Evolutionary conservation across 2,113 vertebrate genomes (phyloP), one percentile per base, ranked within the genome.

Genomic region (Cinclus mexicanus): DNA sequence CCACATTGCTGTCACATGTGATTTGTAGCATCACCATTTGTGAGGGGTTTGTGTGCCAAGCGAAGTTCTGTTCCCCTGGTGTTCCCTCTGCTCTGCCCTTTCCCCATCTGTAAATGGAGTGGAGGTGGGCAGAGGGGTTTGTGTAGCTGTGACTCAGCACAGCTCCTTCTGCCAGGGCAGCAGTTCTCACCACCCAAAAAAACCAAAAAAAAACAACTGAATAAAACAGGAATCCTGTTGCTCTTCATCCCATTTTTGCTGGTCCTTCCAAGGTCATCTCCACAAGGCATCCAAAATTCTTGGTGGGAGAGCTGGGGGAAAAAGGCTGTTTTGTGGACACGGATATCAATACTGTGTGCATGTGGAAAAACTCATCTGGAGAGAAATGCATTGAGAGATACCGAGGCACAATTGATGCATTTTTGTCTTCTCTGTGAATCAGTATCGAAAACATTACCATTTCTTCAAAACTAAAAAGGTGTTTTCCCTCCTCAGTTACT

Each of bases 401-500:
- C 47, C n/a, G 7, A 84, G 85, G 50, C 79, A 87, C 79, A 94
- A 53, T 0, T 28, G 57, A 71, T 65, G 83, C 68, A 37, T 94
- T 95, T 93, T 89, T 94, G 80, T 74, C 87, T 78, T 92, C 72
- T n/a, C 75, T 77, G 71, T 90, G 91, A 85, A 85, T 95, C 93
- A 85, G 95, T 96, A 96, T 95, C 96, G 90, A 89, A 96, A 97
- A 74, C 46, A 41, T 83, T 86, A 21, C 94, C 82, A 37, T 94
- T 94, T 79, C 92, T 92, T 95, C 80, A 74, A 92, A 94, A 84
- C 69, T 26, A 72, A 92, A 95, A 87, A 88, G 55, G 60, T 89
- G 50, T 85, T 92, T 95, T 96, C 91, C 91, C 83, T 97, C 90
- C 83, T 67, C 92, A 93, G 93, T 98, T 97, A 98, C 96, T 97